These are phyloP conservation scores for Coelopa pilipes DNA, from an alignment of 2,888 invertebrate genomes.

Conservation along the genomic window DNA sequence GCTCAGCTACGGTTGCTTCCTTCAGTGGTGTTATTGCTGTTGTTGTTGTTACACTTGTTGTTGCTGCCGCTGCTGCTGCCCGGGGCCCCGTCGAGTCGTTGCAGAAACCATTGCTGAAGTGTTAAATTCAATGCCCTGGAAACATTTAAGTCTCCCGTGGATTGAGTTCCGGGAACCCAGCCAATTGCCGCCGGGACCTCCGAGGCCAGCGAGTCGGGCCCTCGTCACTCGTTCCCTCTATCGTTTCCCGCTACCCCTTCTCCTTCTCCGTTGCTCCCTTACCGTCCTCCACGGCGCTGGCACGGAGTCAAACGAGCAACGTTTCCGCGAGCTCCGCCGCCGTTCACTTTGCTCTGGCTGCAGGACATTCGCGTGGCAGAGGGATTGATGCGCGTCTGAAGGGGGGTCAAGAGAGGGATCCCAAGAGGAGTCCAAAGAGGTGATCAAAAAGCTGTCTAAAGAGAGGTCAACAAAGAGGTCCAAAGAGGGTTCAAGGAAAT, in stretches of 20 bases:
- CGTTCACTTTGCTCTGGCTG: too few relatives aligned
- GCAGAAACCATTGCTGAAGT: slow-evolving; percentile 32
- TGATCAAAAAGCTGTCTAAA: too few relatives aligned
- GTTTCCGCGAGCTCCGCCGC: not conserved
- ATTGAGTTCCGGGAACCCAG: slow-evolving; percentile 29
- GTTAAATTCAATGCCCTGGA: slow-evolving; percentile 36
- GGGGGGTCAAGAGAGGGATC: too few relatives aligned
- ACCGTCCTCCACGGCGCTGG: not conserved
- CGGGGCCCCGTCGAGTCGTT: not conserved
- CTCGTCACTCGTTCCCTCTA: too few relatives aligned
- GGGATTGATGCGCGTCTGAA: too few relatives aligned
- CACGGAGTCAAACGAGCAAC: slow-evolving; percentile 20
- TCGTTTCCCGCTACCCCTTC: not conserved
- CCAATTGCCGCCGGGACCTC: slow-evolving; percentile 19
- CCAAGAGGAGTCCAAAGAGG: too few relatives aligned
- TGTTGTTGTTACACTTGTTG: slow-evolving; percentile 23
- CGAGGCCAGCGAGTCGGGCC: not conserved
- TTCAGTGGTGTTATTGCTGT: not conserved
- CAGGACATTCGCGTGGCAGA: not conserved
- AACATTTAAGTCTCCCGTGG: slow-evolving; percentile 36
- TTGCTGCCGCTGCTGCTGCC: not conserved
- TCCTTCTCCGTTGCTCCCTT: too few relatives aligned
- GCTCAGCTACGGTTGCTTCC: too few relatives aligned
- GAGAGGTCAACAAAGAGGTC: too few relatives aligned
- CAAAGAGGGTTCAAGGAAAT: too few relatives aligned